Percentiles rank a stretch among this genome's conserved stretches.
phyloP scores from a whole-genome alignment of 92 coral and sea anemone genomes.

The Actinernus sp. region DNA sequence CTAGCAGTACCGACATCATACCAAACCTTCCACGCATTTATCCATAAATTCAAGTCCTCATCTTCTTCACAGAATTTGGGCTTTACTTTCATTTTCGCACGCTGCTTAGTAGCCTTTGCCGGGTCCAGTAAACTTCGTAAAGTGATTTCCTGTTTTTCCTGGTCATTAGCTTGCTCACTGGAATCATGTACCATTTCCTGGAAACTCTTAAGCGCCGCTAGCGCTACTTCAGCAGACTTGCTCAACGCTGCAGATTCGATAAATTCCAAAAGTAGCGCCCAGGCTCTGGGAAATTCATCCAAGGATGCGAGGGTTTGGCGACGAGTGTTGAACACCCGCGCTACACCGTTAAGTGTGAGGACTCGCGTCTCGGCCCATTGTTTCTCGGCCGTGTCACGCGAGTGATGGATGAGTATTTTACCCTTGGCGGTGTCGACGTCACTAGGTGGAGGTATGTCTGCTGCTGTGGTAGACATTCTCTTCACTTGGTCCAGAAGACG shows the following conservation, averaged over 20 bases:
- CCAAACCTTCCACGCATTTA: constrained; percentile 98
- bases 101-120: constrained; percentile 52
- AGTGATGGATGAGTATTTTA: constrained; percentile 97
- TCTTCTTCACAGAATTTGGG: constrained; percentile 94
- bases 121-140: constrained; percentile 47
- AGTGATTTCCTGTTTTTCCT: constrained; percentile 44
- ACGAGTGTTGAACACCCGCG: constrained; percentile 98
- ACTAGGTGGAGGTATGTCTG: constrained; percentile 98
- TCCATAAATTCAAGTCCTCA: constrained; percentile 96
- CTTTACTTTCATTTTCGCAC: constrained; percentile 81
- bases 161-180: constrained; percentile 52
- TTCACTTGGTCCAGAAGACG: constrained; percentile 97
- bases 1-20: constrained; percentile 86
- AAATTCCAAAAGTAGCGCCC: constrained; percentile 97
- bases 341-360: constrained; percentile 92
- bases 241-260: constrained; percentile 97
- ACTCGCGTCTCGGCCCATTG: constrained; percentile 99
- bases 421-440: constrained; percentile 83
- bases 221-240: constrained; percentile 94
- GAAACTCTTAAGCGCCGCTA: constrained; percentile 97
- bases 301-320: constrained; percentile 95
- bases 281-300: constrained; percentile 98
- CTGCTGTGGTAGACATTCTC: constrained; percentile 98
- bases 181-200: constrained; percentile 98
- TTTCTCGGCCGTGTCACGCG: constrained; percentile 99